Evolutionary conservation across 2,113 vertebrate species (phyloP).

Genomic region (Rhodinocichla rosea): DNA sequence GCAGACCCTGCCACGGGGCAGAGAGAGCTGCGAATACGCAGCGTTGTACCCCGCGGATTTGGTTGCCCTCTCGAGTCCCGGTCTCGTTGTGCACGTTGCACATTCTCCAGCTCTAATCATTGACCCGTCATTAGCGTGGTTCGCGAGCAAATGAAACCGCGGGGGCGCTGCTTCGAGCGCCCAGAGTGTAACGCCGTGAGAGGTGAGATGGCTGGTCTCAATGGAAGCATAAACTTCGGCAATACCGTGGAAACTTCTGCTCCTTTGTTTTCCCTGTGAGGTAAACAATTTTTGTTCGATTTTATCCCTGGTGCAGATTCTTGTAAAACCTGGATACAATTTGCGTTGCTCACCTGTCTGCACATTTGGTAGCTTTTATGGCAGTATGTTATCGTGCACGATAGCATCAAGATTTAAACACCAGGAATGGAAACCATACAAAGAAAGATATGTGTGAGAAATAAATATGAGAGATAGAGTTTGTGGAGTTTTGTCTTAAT

Average conservation of each 20-base stretch:
- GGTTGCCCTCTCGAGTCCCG: not conserved
- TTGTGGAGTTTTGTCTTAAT: not conserved
- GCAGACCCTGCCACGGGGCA: not conserved
- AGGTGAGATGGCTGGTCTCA: not conserved
- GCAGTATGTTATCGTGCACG: not conserved
- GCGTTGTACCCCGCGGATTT: not conserved
- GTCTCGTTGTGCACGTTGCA: fast-evolving
- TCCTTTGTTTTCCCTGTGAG: not conserved
- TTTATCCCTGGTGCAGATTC: not conserved
- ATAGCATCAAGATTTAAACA: slow-evolving; percentile 29
- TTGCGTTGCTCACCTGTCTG: slow-evolving; percentile 44
- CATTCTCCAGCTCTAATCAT: not conserved
- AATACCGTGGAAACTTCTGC: not conserved
- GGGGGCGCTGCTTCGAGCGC: not conserved
- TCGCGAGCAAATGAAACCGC: not conserved
- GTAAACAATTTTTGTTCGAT: not conserved
- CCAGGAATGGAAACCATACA: slow-evolving; percentile 7
- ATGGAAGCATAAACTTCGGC: not conserved
- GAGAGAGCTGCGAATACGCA: fast-evolving
- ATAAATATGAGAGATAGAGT: not conserved
- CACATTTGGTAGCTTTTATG: slow-evolving; percentile 20
- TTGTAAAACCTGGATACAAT: slow-evolving; percentile 12
- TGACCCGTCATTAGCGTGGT: not conserved
- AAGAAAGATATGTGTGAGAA: not conserved
- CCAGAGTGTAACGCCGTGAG: not conserved